Evolutionary conservation across 2,113 vertebrate genomes (phyloP).

Genomic region (Edolisoma coerulescens): DNA sequence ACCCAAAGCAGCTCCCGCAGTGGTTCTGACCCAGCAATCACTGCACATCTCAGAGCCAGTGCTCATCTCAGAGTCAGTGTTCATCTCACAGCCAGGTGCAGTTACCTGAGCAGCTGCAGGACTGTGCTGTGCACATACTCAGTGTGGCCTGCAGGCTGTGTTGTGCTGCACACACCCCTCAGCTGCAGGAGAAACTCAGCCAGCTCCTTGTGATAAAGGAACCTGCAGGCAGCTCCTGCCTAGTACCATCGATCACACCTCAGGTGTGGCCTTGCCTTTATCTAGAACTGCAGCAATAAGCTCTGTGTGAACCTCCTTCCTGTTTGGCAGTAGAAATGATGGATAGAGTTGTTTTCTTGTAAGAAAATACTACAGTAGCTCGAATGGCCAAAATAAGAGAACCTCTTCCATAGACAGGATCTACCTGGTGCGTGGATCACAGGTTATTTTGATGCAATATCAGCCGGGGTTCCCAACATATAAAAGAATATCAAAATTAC

Average conservation of each 20-base stretch:
- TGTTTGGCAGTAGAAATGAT: background rate
- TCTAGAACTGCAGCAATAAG: background rate
- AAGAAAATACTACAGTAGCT: background rate
- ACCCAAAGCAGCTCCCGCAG: background rate
- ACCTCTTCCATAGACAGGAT: background rate
- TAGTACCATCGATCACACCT: rapidly evolving
- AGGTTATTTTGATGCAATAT: background rate
- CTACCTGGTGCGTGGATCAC: rapidly evolving
- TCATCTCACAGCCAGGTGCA: background rate
- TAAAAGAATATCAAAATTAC: background rate
- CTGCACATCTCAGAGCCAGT: background rate
- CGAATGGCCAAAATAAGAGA: background rate
- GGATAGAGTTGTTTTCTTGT: background rate
- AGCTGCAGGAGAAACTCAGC: background rate
- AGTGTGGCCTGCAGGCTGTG: rapidly evolving
- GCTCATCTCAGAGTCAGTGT: background rate
- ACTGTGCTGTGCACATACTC: background rate
- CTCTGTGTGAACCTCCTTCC: background rate
- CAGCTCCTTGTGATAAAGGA: background rate
- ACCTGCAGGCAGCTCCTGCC: background rate
- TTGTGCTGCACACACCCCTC: background rate
- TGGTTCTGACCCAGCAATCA: rapidly evolving
- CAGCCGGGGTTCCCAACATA: background rate
- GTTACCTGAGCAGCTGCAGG: too few species aligned
- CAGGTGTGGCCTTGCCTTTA: background rate